Percentiles rank a stretch among this genome's conserved stretches.
phyloP scores from a whole-genome alignment of 2,113 vertebrate genomes.

The Hydropotes inermis region DNA sequence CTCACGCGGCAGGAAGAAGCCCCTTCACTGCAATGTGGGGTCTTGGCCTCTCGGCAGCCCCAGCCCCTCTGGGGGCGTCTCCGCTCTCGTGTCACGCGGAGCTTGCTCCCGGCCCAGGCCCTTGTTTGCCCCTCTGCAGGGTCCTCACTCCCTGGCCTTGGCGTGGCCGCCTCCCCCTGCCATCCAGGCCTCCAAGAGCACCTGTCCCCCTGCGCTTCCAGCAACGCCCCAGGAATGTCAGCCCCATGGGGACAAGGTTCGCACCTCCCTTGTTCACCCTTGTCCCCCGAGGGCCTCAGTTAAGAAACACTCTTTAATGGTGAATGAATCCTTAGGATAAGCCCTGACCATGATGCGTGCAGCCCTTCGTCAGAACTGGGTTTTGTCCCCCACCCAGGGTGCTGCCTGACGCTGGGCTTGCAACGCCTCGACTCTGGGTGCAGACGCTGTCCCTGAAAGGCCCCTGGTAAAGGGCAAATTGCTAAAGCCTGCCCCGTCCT shows the following conservation, averaged over 20 bases:
- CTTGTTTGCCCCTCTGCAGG: not conserved
- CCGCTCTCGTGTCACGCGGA: fast-evolving
- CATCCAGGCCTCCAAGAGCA: not conserved
- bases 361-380: fast-evolving
- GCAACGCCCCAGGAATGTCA: too few species aligned
- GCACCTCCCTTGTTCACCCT: not conserved
- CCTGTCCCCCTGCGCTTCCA: fast-evolving
- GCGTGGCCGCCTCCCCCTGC: fast-evolving
- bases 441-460: not conserved
- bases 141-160: fast-evolving
- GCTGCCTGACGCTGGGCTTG: not conserved
- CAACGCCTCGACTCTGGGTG: not conserved
- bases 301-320: not conserved
- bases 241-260: not conserved
- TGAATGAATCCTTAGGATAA: not conserved
- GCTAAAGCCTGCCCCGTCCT: not conserved
- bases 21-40: not conserved
- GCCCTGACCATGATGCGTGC: fast-evolving
- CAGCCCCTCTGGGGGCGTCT: fast-evolving
- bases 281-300: not conserved
- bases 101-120: not conserved
- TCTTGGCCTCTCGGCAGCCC: fast-evolving
- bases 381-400: fast-evolving
- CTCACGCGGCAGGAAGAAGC: not conserved
- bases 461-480: not conserved